phyloP scores from a whole-genome alignment of 2,888 invertebrate species.

The Nomada fucata region DNA sequence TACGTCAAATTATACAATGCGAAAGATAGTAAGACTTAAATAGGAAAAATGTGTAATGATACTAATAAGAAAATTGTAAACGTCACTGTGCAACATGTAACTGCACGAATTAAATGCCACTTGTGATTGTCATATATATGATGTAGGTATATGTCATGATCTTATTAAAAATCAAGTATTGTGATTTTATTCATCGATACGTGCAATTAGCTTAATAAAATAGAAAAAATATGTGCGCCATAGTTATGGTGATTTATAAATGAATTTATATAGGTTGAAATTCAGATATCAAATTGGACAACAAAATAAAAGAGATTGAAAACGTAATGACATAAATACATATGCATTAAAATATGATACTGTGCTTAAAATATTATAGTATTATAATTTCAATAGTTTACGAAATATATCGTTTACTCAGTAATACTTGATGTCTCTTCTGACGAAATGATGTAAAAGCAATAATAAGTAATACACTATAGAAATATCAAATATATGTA shows the following conservation, averaged over 20 bases:
- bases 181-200: background rate
- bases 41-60: background rate
- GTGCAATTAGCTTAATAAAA: conserved; percentile 7
- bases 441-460: too few species aligned
- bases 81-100: background rate
- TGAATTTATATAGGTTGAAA: background rate
- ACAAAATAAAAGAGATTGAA: background rate
- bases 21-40: background rate
- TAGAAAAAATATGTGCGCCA: background rate
- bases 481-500: too few species aligned
- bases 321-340: background rate
- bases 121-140: too few species aligned
- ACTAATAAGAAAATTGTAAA: background rate
- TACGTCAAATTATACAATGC: background rate
- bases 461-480: too few species aligned
- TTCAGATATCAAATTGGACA: background rate
- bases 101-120: background rate
- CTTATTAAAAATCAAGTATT: background rate
- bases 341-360: background rate
- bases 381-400: too few species aligned
- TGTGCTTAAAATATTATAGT: too few species aligned
- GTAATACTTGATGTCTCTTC: too few species aligned
- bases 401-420: too few species aligned
- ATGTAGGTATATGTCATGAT: background rate
- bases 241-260: background rate